Percentiles rank a stretch among this genome's conserved stretches.
These are phyloP conservation scores for Brachionus angularis DNA, from an alignment of 1,140 invertebrate genomes.

Conservation along the genomic window DNA sequence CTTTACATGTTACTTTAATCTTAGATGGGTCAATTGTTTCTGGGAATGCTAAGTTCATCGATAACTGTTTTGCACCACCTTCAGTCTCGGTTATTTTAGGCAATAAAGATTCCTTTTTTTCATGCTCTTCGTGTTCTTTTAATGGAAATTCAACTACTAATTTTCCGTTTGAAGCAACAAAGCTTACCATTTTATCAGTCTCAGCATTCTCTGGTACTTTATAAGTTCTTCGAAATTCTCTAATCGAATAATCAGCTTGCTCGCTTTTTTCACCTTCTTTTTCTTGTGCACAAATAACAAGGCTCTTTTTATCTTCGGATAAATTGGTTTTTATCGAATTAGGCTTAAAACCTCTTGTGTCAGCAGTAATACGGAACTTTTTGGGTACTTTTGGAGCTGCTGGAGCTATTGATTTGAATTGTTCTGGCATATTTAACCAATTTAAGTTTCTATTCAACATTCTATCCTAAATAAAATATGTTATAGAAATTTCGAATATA, in stretches of 20 bases:
- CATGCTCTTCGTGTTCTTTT: not conserved
- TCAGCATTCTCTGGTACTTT: constrained; percentile 27
- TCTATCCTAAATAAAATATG: constrained; percentile 8
- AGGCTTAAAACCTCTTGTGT: constrained; percentile 19
- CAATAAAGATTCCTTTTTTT: not conserved
- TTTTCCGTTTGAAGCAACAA: not conserved
- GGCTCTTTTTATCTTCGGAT: constrained; percentile 13
- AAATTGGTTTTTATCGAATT: constrained; percentile 27
- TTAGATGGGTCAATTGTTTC: constrained; percentile 34
- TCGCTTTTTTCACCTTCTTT: not conserved
- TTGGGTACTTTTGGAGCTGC: not conserved
- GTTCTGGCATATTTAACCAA: constrained; percentile 36
- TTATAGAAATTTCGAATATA: not conserved
- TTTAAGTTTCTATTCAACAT: constrained; percentile 23
- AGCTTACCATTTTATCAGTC: constrained; percentile 22
- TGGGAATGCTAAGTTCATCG: constrained; percentile 8
- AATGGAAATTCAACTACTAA: constrained; percentile 37
- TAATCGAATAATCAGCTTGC: constrained; percentile 15
- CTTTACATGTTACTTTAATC: constrained; percentile 39
- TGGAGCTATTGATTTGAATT: not conserved
- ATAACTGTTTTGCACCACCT: constrained; percentile 18
- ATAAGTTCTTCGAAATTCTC: constrained; percentile 18
- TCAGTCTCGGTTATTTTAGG: constrained; percentile 10
- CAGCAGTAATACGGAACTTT: constrained; percentile 9
- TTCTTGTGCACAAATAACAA: constrained; percentile 5